Base-by-base conservation (phyloP, 2,113 vertebrate genomes). In the Eubucco bourcierii region DNA sequence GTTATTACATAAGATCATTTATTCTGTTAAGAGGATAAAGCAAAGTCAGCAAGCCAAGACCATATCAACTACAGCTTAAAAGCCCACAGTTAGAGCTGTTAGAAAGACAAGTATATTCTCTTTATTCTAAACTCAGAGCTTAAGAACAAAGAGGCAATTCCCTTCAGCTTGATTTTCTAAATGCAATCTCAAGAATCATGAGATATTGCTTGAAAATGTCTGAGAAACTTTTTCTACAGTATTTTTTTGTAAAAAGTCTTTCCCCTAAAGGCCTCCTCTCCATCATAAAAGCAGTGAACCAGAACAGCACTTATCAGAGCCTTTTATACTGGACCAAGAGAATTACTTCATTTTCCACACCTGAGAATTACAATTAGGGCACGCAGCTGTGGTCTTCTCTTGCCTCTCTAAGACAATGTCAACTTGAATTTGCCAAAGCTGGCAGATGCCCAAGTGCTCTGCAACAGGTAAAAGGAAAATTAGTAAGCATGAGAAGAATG, bases 1-100 rank as follows among this genome's bases (percentile, higher is more conserved):
- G 79, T 87, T 93, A 74, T 82, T 93, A 83, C 81, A 84, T 34
- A 71, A 95, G 88, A 80, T 73, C 70, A 91, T 86, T 95, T 96
- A 92, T 91, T 94, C 95, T 64, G 65, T 86, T 94, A 79, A 81
- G 72, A 94, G 91, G 83, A 82, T 91, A 92, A 83, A 94, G 90
- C 83, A 93, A 77, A 90, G 87, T 90, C 96, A 94, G 84, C 88
- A 94, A 93, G 87, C 34, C 82, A 93, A 94, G 85, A 93, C 67
- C 28, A 47, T 27, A 90, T 41, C 58, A 82, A 21, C 63, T 70
- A 9, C 31, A 52, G 20, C 61, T 88, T 70, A 60, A 91, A 79
- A 87, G 46, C 56, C 55, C 27, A 31, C 46, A 64, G 58, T 53
- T 84, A 50, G 18, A 90, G 34, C 28, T 71, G 6, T 64, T 74